Conservation (phyloP, 1,140 invertebrate genomes). For the Bombus sibiricus region DNA sequence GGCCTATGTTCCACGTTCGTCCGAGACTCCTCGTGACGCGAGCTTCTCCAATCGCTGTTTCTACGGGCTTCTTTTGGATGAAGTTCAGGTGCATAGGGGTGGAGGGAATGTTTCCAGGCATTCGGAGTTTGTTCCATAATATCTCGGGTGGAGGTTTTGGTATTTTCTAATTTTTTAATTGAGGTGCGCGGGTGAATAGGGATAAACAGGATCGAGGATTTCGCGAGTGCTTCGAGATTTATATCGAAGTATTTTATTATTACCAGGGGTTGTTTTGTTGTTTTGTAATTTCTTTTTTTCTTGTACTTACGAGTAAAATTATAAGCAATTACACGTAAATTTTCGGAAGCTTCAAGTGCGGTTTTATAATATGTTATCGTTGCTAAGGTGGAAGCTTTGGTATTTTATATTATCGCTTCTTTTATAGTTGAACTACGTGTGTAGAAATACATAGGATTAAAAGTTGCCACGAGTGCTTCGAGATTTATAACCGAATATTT, state of each 20-base stretch:
- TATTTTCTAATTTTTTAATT: not conserved
- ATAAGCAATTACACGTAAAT: no score
- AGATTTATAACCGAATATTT: not conserved
- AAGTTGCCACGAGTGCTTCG: not conserved
- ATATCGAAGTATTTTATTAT: not conserved
- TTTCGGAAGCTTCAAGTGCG: no score
- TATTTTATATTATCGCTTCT: not conserved
- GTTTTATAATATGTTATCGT: no score
- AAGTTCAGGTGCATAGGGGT: not conserved
- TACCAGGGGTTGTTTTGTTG: not conserved
- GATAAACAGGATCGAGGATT: no score
- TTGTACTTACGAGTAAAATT: not conserved
- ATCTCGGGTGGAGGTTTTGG: not conserved
- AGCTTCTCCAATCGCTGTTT: not conserved
- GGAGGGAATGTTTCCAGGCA: not conserved
- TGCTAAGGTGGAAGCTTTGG: not conserved
- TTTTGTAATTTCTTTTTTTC: not conserved
- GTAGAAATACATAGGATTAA: not conserved
- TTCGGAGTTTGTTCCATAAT: not conserved
- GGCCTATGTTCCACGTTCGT: not conserved
- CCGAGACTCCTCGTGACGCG: not conserved
- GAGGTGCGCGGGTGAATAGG: no score
- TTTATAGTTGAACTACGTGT: not conserved
- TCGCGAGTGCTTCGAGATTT: not conserved
- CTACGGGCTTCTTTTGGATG: not conserved